Percentiles rank a stretch among this genome's conserved stretches.
Evolutionary conservation across 1,140 invertebrate species (phyloP).

Genomic region (Maconellicoccus hirsutus): DNA sequence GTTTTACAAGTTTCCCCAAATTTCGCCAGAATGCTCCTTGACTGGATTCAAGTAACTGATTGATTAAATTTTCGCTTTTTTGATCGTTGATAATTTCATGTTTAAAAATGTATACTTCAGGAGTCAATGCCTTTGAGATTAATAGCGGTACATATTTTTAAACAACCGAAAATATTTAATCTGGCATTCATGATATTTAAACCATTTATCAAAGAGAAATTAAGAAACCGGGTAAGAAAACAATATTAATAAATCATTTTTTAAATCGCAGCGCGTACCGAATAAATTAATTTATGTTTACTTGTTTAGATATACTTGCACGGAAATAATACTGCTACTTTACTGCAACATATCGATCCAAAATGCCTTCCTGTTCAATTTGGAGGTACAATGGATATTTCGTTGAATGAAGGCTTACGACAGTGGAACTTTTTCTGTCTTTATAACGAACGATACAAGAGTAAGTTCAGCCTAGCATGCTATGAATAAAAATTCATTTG

Average conservation of each 20-base stretch:
- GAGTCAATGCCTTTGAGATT: conserved; percentile 54
- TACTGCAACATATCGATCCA: conserved; percentile 65
- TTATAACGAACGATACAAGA: conserved; percentile 42
- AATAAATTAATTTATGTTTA: neutral
- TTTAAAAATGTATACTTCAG: conserved; percentile 38
- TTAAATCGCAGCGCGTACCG: too few relatives aligned
- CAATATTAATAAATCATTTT: too few relatives aligned
- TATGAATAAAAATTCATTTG: too few relatives aligned
- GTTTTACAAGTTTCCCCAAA: conserved; percentile 56
- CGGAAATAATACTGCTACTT: conserved; percentile 62
- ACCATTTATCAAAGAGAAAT: conserved; percentile 66
- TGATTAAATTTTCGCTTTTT: neutral
- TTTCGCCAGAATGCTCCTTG: conserved; percentile 48
- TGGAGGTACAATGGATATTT: conserved; percentile 58
- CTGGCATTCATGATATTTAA: conserved; percentile 77
- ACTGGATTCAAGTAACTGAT: conserved; percentile 52
- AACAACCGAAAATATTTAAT: conserved; percentile 79
- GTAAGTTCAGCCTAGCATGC: too few relatives aligned
- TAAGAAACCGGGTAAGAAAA: conserved; percentile 44
- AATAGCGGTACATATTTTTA: conserved; percentile 74
- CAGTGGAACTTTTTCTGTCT: conserved; percentile 41
- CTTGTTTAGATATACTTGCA: conserved; percentile 59
- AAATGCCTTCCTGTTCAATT: conserved; percentile 65
- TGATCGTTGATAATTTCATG: neutral
- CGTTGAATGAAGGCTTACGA: conserved; percentile 37